Percentiles rank a stretch among this genome's conserved stretches.
phyloP scores from a whole-genome alignment of 2,888 invertebrate species.

The Ormyrus labotus region DNA sequence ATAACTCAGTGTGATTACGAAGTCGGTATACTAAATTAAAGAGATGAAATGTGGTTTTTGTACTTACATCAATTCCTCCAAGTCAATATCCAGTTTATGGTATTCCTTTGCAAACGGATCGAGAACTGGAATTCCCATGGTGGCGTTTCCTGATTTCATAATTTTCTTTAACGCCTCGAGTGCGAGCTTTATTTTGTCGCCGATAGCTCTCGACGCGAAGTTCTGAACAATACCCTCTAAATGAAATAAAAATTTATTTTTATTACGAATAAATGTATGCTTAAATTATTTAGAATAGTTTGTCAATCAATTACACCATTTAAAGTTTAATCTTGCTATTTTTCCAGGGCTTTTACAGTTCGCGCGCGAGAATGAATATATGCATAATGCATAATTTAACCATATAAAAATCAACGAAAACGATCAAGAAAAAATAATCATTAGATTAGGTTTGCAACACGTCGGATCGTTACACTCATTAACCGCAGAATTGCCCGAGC shows the following conservation, averaged over 20 bases:
- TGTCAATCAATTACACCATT: no score
- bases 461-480: neutral
- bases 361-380: no score
- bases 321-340: no score
- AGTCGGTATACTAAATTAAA: neutral
- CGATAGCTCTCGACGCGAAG: neutral
- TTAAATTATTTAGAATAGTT: neutral
- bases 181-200: slow-evolving; percentile 15
- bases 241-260: slow-evolving; percentile 1
- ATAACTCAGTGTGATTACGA: neutral
- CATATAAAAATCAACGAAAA: no score
- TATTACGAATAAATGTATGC: neutral
- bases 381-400: no score
- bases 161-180: slow-evolving; percentile 58
- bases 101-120: slow-evolving; percentile 61
- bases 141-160: slow-evolving; percentile 58
- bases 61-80: slow-evolving; percentile 9
- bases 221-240: neutral
- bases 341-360: no score
- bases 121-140: slow-evolving; percentile 62
- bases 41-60: no score
- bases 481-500: neutral
- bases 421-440: no score
- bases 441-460: no score
- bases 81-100: slow-evolving; percentile 33